Conservation (phyloP, 2,797 vertebrate species). For the Malurus splendens region DNA sequence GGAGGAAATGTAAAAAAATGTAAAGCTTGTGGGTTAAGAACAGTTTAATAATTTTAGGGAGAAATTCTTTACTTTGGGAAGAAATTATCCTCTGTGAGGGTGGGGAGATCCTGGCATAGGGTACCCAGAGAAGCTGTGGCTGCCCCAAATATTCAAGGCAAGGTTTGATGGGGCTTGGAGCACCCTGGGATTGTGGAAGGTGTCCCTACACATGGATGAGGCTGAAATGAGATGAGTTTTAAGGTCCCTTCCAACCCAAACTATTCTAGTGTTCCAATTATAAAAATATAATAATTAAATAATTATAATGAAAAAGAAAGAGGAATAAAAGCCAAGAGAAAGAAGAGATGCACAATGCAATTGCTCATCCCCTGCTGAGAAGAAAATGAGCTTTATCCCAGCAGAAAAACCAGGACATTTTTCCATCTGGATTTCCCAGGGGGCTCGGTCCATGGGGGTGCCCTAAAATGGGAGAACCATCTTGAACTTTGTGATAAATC, state of each 20-base stretch:
- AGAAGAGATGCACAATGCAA: rapidly evolving
- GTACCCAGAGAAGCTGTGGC: neutral
- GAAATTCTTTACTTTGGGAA: neutral
- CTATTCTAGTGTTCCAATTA: neutral
- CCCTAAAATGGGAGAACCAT: neutral
- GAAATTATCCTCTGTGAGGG: neutral
- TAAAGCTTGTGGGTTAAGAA: neutral
- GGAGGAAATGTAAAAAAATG: neutral
- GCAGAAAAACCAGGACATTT: neutral
- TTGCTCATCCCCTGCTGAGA: neutral
- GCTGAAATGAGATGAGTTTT: neutral
- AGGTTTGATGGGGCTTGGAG: neutral
- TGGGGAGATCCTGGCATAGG: neutral
- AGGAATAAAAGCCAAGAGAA: neutral
- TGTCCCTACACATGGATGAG: neutral
- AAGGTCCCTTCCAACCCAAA: rapidly evolving
- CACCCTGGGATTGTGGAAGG: neutral
- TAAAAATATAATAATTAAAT: neutral
- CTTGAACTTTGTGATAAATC: neutral
- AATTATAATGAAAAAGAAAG: neutral
- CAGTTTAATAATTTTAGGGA: neutral
- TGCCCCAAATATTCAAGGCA: neutral
- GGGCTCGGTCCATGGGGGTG: rapidly evolving
- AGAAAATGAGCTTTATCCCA: neutral
- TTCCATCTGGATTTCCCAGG: neutral